Base-by-base conservation (phyloP, 2,888 invertebrate genomes). In the Dynastes hyllus region DNA sequence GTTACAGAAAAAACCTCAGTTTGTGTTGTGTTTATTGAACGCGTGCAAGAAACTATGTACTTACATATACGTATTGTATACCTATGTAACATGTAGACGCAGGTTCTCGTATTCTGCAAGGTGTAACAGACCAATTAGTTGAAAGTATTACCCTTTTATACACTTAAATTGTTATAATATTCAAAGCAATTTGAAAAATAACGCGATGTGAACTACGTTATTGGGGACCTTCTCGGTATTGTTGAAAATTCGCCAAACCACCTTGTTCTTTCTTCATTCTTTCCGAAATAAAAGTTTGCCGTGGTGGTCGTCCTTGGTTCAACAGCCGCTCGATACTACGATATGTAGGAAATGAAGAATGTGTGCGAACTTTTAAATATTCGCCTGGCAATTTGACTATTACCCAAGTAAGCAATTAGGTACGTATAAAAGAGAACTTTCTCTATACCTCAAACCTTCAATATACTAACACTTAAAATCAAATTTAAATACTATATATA, bases 1-100 rank as follows among this genome's bases (percentile, higher is more conserved):
- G 78, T 78, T 63, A 78, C 78, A 77, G 73, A 73, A 73, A 40
- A 73, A 32, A 16, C 58, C 45, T 11, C 37, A 16, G n/a, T 71
- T 22, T 73, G 73, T 73, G 58, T 70, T 51, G 70, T 73, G 58
- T 40, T 73, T 73, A 73, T 73, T 58, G 73, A 73, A 73, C 73
- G 70, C 16, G 53, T 51, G 69, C 69, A 65, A 58, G 55, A 22
- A 58, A 58, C 55, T 65, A 40, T 65, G 22, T 16, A 61, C 32
- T 37, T 37, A 37, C 32, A 37, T 5, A 37, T 37, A 37, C 6
- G 32, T 5, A 37, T 37, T 37, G 32, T 61, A 27, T 61, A 22
- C 61, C 9, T 29, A 61, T 58, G 55, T 65, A 37, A 65, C 27
- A 32, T 37, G 65, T 40, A 65, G 22, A 58, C 65, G 32, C 65